phyloP scores from a whole-genome alignment of 2,888 invertebrate genomes.

The Deroplatys truncata region DNA sequence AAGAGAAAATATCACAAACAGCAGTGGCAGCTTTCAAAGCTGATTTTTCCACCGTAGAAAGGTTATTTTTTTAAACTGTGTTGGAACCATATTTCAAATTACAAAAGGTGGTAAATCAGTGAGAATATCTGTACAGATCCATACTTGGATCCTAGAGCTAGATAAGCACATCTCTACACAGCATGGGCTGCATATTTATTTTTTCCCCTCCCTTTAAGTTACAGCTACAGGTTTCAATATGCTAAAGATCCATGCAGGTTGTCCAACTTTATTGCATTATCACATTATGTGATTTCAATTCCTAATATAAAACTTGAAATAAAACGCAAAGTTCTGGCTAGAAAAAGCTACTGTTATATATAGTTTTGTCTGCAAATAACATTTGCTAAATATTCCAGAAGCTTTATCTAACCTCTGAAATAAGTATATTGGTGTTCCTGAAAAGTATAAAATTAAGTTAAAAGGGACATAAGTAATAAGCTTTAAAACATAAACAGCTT shows the following conservation, averaged over 20 bases:
- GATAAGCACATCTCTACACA: neutral
- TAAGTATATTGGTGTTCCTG: neutral
- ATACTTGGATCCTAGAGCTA: neutral
- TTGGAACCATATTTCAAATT: neutral
- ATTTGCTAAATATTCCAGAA: neutral
- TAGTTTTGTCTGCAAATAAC: neutral
- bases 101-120: neutral
- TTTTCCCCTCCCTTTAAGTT: neutral
- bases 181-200: neutral
- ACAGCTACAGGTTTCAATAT: neutral
- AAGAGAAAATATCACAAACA: slow-evolving; percentile 10
- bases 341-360: neutral
- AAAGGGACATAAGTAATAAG: neutral
- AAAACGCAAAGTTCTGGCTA: neutral
- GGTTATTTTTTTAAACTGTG: neutral
- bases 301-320: neutral
- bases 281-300: neutral
- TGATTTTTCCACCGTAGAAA: neutral
- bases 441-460: neutral
- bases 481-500: neutral
- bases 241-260: neutral
- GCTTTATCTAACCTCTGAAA: neutral
- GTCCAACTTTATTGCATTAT: neutral
- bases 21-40: neutral
- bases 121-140: neutral